A percentile compares a stretch with the other conserved stretches of the same genome.
Conservation (phyloP, 2,113 vertebrate genomes). For the Archilochus colubris region DNA sequence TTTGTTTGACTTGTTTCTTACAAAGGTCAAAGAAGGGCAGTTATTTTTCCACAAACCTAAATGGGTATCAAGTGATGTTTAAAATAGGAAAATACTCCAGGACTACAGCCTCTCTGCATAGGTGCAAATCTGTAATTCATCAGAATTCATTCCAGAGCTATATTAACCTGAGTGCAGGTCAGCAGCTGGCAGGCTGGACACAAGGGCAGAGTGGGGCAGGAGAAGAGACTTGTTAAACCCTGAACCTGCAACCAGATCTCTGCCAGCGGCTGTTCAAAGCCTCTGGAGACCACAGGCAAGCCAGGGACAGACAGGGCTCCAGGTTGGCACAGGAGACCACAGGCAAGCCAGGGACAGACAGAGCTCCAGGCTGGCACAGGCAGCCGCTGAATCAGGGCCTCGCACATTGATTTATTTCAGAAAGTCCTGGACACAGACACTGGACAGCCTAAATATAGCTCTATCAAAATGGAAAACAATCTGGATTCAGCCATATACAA, state of each 20-base stretch:
- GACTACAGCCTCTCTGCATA: not conserved
- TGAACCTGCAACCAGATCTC: not conserved
- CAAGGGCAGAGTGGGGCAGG: not conserved
- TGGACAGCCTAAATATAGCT: constrained; percentile 32
- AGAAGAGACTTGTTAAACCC: not conserved
- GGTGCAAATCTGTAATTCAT: constrained; percentile 29
- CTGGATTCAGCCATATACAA: not conserved
- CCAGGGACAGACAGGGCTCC: not conserved
- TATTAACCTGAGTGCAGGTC: not conserved
- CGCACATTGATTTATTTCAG: not conserved
- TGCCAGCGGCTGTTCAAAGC: not conserved
- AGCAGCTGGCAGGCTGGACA: not conserved
- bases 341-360: not conserved
- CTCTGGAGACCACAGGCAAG: not conserved
- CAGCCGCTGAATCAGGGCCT: not conserved
- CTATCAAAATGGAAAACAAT: not conserved
- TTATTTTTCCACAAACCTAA: constrained; percentile 14
- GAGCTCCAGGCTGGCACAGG: fast-evolving
- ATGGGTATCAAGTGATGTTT: not conserved
- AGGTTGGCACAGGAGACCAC: not conserved
- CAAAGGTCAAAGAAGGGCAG: not conserved
- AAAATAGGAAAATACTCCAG: constrained; percentile 3
- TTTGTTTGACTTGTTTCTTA: constrained; percentile 14
- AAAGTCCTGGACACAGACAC: not conserved
- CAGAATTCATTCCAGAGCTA: not conserved